These are phyloP conservation scores for Chaetops frenatus DNA, from an alignment of 2,113 vertebrate species.

Conservation along the genomic window DNA sequence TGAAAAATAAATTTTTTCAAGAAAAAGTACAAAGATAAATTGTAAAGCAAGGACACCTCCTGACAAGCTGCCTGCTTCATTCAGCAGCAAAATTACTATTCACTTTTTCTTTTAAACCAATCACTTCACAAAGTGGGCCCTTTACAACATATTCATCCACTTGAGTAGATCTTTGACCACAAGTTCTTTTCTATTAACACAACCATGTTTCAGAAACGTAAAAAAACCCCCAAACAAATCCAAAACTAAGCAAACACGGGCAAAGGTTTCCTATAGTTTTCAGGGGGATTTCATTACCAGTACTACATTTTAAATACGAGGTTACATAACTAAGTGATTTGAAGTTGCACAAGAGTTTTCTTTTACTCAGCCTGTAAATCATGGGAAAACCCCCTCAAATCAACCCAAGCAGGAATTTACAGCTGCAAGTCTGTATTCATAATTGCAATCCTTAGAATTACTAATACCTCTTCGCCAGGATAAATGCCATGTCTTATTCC, in stretches of 20 bases:
- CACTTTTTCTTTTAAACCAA: background rate
- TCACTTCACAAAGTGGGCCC: background rate
- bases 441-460: background rate
- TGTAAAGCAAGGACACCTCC: background rate
- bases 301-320: background rate
- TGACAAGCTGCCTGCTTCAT: background rate
- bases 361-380: background rate
- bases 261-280: background rate
- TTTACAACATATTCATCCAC: background rate
- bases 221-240: background rate
- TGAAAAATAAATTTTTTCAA: background rate
- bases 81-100: background rate
- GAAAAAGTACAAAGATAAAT: background rate
- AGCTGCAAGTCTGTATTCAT: background rate
- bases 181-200: background rate
- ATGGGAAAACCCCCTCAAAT: background rate
- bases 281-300: background rate
- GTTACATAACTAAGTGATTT: background rate
- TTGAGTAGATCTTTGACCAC: background rate
- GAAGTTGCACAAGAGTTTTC: background rate
- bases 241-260: background rate
- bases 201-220: background rate
- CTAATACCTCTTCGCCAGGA: slow-evolving; percentile 91
- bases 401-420: background rate
- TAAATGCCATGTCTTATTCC: slow-evolving; percentile 99